Evolutionary conservation across 1,140 invertebrate genomes (phyloP).

Genomic region (Hycleus cichorii): DNA sequence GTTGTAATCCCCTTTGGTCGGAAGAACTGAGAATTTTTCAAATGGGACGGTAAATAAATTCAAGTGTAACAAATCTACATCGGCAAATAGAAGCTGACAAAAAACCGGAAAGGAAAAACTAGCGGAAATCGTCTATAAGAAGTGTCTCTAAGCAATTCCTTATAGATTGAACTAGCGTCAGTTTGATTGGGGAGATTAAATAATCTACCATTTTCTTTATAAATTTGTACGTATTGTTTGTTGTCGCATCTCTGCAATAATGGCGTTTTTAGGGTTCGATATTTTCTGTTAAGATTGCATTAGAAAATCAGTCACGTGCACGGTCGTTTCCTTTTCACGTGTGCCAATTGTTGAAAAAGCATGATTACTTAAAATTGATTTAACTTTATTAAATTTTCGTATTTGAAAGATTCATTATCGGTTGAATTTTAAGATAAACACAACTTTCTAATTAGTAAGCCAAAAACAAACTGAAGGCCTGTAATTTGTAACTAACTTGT

Average conservation of each 20-base stretch:
- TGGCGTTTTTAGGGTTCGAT: too few species aligned
- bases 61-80: constrained; percentile 18
- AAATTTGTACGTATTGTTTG: too few species aligned
- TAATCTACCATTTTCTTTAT: too few species aligned
- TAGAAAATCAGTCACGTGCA: constrained; percentile 5
- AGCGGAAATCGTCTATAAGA: too few species aligned
- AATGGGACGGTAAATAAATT: constrained; percentile 16
- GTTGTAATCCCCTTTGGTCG: constrained; percentile 11
- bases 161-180: too few species aligned
- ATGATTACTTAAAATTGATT: constrained; percentile 4
- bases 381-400: neutral
- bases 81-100: constrained; percentile 14
- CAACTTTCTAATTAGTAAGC: constrained; percentile 18
- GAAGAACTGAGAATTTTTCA: constrained; percentile 14
- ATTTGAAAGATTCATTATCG: neutral
- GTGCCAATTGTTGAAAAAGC: constrained; percentile 8
- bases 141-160: too few species aligned
- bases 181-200: too few species aligned
- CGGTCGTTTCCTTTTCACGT: constrained; percentile 12
- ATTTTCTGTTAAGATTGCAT: constrained; percentile 10
- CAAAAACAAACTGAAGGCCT: constrained; percentile 11
- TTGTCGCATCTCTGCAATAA: too few species aligned
- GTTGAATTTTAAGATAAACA: neutral
- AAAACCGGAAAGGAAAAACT: too few species aligned
- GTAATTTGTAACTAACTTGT: constrained; percentile 17